Base-by-base conservation (phyloP, 2,888 invertebrate species). In the Harpalus rubripes region DNA sequence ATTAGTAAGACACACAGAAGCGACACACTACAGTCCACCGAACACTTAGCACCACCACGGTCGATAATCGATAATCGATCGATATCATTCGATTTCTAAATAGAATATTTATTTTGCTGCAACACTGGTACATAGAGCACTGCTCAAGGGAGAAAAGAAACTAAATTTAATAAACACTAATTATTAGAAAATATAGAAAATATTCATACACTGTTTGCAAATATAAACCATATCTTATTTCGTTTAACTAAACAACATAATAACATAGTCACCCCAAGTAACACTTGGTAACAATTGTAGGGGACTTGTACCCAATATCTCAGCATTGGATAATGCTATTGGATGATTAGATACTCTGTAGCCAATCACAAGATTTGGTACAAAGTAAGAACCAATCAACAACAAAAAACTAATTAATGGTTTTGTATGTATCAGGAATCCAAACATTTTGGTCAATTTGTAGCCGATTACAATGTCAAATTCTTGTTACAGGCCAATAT, bases 1-100 rank as follows among this genome's bases (percentile, higher is more conserved):
- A 80, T 85, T 85, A 85, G 85, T 85, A 85, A 84, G 84, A 85
- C 85, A 85, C 79, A 85, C 85, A 85, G 85, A 85, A 85, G 85
- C 85, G 80, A 79, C 80, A 85, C 63, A 85, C 68, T 80, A 85
- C 41, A 81, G 61, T 76, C 76, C 84, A 84, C 84, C 84, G 85
- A 72, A 78, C 84, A 84, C 84, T 85, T 58, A 59, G 65, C 85
- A 85, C 85, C 85, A 85, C 68, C 85, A 85, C 68, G 76, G 61
- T 41, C 22, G 26, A 74, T 15, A 74, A n/a, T 76, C 56, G 26
- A 74, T 74, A 10, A 12, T 41, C 63, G 12, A 63, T 18, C 63
- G 22, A 18, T 22, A 18, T 22, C 16, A 8, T 18, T 61, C 22
- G 22, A 10, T 78, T 85, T 85, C 79, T 85, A 85, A 85, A 85